Evolutionary conservation across 2,113 vertebrate genomes (phyloP).

Genomic region (Cnemophilus loriae): DNA sequence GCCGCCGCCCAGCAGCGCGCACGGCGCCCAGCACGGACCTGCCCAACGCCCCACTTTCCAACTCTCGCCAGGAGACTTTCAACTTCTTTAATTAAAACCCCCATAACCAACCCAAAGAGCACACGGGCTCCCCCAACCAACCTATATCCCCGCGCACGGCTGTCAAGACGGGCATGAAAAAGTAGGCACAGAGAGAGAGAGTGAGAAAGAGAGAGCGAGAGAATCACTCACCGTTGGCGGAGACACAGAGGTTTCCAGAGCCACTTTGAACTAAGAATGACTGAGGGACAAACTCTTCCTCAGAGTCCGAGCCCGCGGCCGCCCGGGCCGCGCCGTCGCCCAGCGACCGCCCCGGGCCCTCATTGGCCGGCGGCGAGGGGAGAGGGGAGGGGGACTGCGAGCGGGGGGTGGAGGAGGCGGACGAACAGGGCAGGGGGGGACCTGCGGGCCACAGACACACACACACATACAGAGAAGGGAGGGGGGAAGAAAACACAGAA

Average conservation of each 20-base stretch:
- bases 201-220: neutral
- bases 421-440: conserved; percentile 91
- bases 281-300: conserved; percentile 95
- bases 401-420: conserved; percentile 90
- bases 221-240: conserved; percentile 88
- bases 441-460: conserved; percentile 86
- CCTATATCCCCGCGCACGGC: neutral
- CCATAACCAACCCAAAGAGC: too few relatives aligned
- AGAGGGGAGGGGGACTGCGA: conserved; percentile 89
- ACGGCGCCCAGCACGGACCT: neutral
- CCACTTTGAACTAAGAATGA: conserved; percentile 97
- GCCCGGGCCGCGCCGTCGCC: conserved; percentile 91
- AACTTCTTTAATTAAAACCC: neutral
- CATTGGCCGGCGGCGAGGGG: conserved; percentile 89
- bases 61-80: neutral
- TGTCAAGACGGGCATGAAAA: neutral
- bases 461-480: neutral
- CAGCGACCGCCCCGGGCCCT: conserved; percentile 94
- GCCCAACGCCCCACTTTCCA: fast-evolving
- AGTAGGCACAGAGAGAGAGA: neutral
- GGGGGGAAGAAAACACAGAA: neutral
- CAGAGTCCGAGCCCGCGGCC: conserved; percentile 94
- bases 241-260: conserved; percentile 88
- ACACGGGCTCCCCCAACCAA: neutral
- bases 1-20: neutral